phyloP scores from a whole-genome alignment of 2,888 invertebrate species.

The Cerceris ruficornis region DNA sequence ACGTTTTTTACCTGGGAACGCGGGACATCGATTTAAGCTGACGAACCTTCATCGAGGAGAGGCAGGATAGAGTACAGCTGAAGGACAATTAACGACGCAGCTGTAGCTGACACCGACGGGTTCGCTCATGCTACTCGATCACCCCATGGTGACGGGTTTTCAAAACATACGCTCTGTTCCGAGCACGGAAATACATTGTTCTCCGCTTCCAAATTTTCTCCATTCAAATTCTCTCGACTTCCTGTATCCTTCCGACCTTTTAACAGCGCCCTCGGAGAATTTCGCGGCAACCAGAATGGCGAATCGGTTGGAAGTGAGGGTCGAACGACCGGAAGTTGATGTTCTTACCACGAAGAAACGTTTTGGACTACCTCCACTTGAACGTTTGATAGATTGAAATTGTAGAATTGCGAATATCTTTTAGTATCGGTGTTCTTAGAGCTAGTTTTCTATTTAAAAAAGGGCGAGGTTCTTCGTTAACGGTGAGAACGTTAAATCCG shows the following conservation, averaged over 20 bases:
- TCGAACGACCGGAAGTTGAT: no score
- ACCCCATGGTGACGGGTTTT: constrained; percentile 42
- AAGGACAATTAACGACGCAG: constrained; percentile 54
- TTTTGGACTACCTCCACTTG: no score
- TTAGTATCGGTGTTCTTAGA: no score
- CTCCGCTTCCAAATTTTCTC: neutral
- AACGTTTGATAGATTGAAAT: no score
- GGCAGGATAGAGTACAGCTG: constrained; percentile 23
- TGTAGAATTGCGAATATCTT: no score
- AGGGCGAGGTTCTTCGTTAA: no score
- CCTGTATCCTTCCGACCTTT: neutral
- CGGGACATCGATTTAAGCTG: constrained; percentile 38
- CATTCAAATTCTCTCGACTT: neutral
- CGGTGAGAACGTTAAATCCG: no score
- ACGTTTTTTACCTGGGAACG: constrained; percentile 31
- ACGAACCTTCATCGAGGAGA: constrained; percentile 17
- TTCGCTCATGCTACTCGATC: constrained; percentile 55
- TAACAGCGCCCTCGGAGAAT: no score
- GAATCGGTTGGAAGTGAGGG: no score
- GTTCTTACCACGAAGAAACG: no score
- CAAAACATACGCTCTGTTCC: constrained; percentile 30
- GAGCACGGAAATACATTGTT: neutral
- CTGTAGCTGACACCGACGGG: constrained; percentile 43
- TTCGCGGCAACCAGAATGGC: no score
- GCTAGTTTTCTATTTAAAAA: no score